A percentile compares a stretch with the other conserved stretches of the same genome.
Conservation (phyloP, 2,888 invertebrate genomes). For the Teinopalpus imperialis region DNA sequence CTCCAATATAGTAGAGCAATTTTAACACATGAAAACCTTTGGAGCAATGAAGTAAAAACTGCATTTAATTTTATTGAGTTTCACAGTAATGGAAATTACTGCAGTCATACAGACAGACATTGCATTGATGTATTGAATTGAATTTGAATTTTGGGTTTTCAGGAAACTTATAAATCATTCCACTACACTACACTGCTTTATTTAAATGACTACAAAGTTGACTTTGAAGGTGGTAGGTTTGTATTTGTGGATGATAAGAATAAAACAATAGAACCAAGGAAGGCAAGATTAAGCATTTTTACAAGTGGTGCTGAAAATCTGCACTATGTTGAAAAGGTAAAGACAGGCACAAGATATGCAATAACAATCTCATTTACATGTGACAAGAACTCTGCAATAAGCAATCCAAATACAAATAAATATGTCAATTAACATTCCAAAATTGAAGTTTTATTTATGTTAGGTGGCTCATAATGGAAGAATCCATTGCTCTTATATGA, state of each 20-base stretch:
- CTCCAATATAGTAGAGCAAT: too few species aligned
- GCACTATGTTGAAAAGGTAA: conserved; percentile 91
- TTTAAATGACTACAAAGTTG: conserved; percentile 86
- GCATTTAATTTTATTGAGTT: too few species aligned
- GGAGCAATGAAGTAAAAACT: too few species aligned
- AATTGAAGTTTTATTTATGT: neutral
- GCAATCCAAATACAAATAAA: conserved; percentile 70
- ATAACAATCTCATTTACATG: conserved; percentile 94
- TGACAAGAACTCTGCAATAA: conserved; percentile 85
- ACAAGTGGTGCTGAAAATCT: conserved; percentile 94
- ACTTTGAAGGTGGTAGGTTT: conserved; percentile 93
- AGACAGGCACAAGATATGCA: conserved; percentile 88
- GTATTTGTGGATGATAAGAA: conserved; percentile 87
- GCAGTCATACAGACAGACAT: too few species aligned
- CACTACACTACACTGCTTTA: conserved; percentile 93
- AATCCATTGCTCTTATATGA: too few species aligned
- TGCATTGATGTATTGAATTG: too few species aligned
- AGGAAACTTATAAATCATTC: conserved; percentile 93
- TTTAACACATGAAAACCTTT: too few species aligned
- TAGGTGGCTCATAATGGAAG: too few species aligned
- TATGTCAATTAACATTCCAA: conserved; percentile 34
- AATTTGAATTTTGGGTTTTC: conserved; percentile 51
- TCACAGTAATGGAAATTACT: too few species aligned
- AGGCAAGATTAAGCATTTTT: conserved; percentile 90
- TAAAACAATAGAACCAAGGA: conserved; percentile 88